These are phyloP conservation scores for Festucalex cinctus DNA, from an alignment of 2,113 vertebrate species.

Conservation along the genomic window DNA sequence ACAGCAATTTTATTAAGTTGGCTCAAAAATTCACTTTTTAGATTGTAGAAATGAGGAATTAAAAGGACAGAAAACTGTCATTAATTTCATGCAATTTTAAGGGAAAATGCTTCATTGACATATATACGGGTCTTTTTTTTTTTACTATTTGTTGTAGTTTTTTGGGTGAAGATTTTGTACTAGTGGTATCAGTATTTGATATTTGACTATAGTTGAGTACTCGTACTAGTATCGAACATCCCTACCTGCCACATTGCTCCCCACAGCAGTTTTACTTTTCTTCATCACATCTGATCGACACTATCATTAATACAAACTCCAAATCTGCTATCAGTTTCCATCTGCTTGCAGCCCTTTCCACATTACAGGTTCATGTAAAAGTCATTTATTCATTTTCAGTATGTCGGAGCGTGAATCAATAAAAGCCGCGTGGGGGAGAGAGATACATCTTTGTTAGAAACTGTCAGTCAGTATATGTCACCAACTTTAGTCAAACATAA, in stretches of 20 bases:
- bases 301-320: constrained; percentile 53
- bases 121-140: too few species aligned
- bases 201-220: too few species aligned
- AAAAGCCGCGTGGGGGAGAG: constrained; percentile 4
- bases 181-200: too few species aligned
- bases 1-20: too few species aligned
- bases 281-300: constrained; percentile 27
- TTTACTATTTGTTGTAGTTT: too few species aligned
- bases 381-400: constrained; percentile 42
- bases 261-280: constrained; percentile 34
- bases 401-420: constrained; percentile 29
- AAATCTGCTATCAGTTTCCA: constrained; percentile 54
- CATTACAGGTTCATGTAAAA: constrained; percentile 40
- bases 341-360: constrained; percentile 44
- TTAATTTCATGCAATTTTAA: too few species aligned
- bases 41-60: too few species aligned
- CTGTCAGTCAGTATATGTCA: neutral
- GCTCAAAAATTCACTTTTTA: too few species aligned
- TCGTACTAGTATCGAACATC: too few species aligned
- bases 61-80: too few species aligned
- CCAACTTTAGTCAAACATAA: constrained; percentile 1
- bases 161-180: too few species aligned
- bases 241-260: constrained; percentile 26
- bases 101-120: too few species aligned
- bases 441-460: neutral